Conservation (phyloP, 2,888 invertebrate genomes). For the Polymixis flavicincta region DNA sequence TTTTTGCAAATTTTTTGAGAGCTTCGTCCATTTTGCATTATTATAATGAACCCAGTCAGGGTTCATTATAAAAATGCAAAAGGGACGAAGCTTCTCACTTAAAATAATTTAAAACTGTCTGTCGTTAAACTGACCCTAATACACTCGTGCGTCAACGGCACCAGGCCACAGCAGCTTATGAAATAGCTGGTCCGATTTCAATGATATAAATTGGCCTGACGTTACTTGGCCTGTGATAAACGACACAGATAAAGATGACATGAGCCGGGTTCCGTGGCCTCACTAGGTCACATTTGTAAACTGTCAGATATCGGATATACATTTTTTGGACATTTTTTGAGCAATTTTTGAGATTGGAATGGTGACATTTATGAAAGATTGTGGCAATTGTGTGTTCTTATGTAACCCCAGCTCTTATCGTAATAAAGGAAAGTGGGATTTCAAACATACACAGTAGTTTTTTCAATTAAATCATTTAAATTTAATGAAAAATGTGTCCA, state of each 20-base stretch:
- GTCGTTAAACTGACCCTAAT: not conserved
- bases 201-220: slow-evolving; percentile 59
- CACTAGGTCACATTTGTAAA: slow-evolving; percentile 53
- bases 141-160: not conserved
- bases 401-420: not conserved
- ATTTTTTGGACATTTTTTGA: slow-evolving; percentile 15
- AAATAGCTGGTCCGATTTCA: slow-evolving; percentile 46
- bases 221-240: slow-evolving; percentile 62
- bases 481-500: too few species aligned
- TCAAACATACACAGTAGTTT: too few species aligned
- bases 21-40: not conserved
- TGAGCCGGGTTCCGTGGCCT: slow-evolving; percentile 31
- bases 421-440: too few species aligned
- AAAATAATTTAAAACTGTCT: not conserved
- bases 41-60: not conserved
- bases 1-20: not conserved
- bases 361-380: not conserved
- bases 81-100: too few species aligned
- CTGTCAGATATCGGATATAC: slow-evolving; percentile 54
- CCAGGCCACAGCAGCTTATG: slow-evolving; percentile 18
- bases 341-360: slow-evolving; percentile 1
- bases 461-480: too few species aligned
- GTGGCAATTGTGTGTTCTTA: not conserved
- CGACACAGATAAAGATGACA: slow-evolving; percentile 58
- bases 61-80: too few species aligned